Evolutionary conservation across 2,888 invertebrate genomes (phyloP).

Genomic region (Odontocolon sp.): DNA sequence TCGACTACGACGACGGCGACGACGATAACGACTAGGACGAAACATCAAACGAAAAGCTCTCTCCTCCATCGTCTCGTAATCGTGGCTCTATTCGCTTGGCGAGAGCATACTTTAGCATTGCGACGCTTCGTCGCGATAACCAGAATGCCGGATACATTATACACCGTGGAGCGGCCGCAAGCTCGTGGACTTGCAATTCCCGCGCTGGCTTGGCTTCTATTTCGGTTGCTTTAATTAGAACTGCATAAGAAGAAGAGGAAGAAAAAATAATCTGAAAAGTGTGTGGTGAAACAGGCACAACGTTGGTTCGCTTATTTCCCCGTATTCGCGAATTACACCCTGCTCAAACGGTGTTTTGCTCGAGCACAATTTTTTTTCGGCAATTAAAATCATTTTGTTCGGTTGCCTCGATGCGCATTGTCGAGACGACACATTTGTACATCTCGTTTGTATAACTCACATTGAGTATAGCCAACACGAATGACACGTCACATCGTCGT

Average conservation of each 20-base stretch:
- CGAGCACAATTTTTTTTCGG: conserved; percentile 4
- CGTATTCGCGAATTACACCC: conserved; percentile 26
- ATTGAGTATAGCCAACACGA: too few species aligned
- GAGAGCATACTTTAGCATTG: conserved; percentile 37
- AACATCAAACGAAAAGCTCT: conserved; percentile 57
- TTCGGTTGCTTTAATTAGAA: conserved; percentile 56
- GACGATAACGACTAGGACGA: conserved; percentile 9
- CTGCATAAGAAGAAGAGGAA: conserved; percentile 23
- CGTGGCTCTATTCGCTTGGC: conserved; percentile 51
- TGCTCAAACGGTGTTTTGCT: conserved; percentile 35
- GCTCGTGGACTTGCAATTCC: conserved; percentile 46
- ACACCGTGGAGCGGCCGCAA: conserved; percentile 39
- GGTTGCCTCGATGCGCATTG: conserved; percentile 18
- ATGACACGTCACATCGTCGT: too few species aligned
- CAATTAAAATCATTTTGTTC: conserved; percentile 48
- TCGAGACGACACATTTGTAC: not conserved
- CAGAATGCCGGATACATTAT: conserved; percentile 58
- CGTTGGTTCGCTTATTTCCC: conserved; percentile 36
- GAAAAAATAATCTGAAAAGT: conserved; percentile 6
- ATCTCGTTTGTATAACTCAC: conserved; percentile 29
- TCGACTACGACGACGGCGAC: conserved; percentile 2
- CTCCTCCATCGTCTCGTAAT: conserved; percentile 51
- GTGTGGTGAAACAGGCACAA: not conserved
- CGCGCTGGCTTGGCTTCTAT: conserved; percentile 40
- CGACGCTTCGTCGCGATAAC: conserved; percentile 55